Evolutionary conservation across 2,797 vertebrate species (phyloP).

Genomic region (Lepilemur ruficaudatus): DNA sequence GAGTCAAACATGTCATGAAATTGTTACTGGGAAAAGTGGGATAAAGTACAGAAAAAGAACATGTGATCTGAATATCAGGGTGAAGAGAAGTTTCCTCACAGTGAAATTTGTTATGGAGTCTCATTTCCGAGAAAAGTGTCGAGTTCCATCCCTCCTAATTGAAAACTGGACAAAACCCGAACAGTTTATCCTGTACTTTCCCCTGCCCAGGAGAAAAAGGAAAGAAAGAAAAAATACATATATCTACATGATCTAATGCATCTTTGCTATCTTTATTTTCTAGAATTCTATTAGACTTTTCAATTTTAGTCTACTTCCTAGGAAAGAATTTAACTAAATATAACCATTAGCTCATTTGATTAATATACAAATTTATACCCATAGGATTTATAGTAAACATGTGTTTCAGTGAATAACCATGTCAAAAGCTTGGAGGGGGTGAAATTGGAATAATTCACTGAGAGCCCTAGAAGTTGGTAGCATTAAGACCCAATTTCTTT

Average conservation of each 20-base stretch:
- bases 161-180: conserved; percentile 50
- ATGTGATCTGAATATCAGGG: conserved; percentile 4
- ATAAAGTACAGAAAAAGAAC: conserved; percentile 13
- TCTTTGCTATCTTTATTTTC: conserved; percentile 11
- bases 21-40: neutral
- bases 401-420: conserved; percentile 40
- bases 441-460: neutral
- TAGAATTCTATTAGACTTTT: conserved; percentile 52
- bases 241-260: neutral
- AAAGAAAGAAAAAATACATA: neutral
- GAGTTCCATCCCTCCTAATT: conserved; percentile 36
- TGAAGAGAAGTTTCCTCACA: conserved; percentile 46
- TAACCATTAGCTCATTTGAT: conserved; percentile 20
- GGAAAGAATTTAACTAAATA: conserved; percentile 37
- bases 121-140: conserved; percentile 59
- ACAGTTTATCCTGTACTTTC: conserved; percentile 41
- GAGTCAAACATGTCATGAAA: neutral
- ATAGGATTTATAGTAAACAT: conserved; percentile 33
- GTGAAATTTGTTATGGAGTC: conserved; percentile 53
- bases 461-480: neutral
- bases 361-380: conserved; percentile 20
- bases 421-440: neutral
- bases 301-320: neutral
- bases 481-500: conserved; percentile 17
- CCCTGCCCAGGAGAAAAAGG: neutral